Percentiles rank a stretch among this genome's conserved stretches.
Evolutionary conservation across 2,888 invertebrate genomes (phyloP).

Genomic region (Stramonita haemastoma): DNA sequence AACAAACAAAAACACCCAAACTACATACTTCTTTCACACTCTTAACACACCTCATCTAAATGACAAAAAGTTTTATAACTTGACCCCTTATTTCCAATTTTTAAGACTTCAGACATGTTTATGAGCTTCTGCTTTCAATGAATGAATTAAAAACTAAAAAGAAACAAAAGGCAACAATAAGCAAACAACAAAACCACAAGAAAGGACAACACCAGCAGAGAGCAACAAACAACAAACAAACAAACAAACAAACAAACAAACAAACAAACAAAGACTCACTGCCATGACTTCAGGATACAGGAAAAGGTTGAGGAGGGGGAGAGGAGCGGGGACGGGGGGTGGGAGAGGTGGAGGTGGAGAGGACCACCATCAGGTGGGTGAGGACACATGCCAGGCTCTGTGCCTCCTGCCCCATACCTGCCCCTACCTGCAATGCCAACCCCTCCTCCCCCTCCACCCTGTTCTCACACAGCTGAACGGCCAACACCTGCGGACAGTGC

Average conservation of each 20-base stretch:
- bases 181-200: background rate
- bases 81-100: too few relatives aligned
- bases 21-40: too few relatives aligned
- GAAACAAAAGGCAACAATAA: background rate
- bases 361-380: conserved; percentile 52
- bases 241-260: conserved; percentile 6
- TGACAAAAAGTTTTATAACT: too few relatives aligned
- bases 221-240: background rate
- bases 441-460: conserved; percentile 28
- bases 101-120: too few relatives aligned
- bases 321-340: conserved; percentile 49
- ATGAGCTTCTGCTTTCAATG: background rate
- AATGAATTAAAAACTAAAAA: background rate
- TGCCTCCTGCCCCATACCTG: conserved; percentile 48
- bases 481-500: conserved; percentile 39
- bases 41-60: too few relatives aligned
- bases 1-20: too few relatives aligned
- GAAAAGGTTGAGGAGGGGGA: conserved; percentile 52
- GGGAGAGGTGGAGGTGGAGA: conserved; percentile 43
- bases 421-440: conserved; percentile 42
- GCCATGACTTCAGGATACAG: conserved; percentile 46
- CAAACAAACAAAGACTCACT: conserved; percentile 45
- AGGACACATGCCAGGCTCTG: conserved; percentile 59
- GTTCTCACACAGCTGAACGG: conserved; percentile 42
- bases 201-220: background rate